Evolutionary conservation across 2,888 invertebrate species (phyloP).

Genomic region (Pheosia gnoma): DNA sequence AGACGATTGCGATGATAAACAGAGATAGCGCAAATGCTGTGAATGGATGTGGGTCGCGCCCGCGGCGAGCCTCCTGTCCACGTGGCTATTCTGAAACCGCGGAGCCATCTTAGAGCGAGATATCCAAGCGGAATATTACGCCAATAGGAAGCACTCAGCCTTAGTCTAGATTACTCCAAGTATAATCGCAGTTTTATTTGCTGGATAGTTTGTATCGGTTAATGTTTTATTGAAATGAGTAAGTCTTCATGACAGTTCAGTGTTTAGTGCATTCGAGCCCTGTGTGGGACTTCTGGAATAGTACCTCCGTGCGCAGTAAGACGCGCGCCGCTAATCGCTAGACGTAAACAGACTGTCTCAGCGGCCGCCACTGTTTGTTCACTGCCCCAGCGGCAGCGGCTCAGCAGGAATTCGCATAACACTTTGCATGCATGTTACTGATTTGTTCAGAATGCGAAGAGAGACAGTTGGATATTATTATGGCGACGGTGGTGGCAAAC

Average conservation of each 20-base stretch:
- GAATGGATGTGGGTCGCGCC: constrained; percentile 80
- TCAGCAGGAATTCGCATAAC: background rate
- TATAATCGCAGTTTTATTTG: no score
- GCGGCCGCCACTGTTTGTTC: constrained; percentile 28
- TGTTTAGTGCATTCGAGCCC: background rate
- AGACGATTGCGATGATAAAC: constrained; percentile 77
- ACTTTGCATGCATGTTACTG: background rate
- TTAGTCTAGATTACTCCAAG: no score
- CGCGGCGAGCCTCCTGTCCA: constrained; percentile 42
- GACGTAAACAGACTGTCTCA: constrained; percentile 61
- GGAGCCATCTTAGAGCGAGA: constrained; percentile 10
- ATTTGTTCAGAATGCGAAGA: no score
- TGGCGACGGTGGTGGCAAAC: no score
- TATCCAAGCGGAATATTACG: background rate
- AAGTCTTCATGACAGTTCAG: no score
- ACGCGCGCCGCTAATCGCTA: constrained; percentile 63
- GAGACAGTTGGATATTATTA: no score
- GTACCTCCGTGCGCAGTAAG: constrained; percentile 32
- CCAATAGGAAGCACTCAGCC: no score
- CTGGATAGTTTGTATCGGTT: no score
- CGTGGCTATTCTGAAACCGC: constrained; percentile 41
- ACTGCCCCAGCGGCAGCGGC: constrained; percentile 10
- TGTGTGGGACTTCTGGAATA: constrained; percentile 50
- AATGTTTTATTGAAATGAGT: no score
- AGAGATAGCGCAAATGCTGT: constrained; percentile 74